Percentiles rank a stretch among this genome's conserved stretches.
These are phyloP conservation scores for Stenchaetothrips biformis DNA, from an alignment of 2,888 invertebrate genomes.

Conservation along the genomic window DNA sequence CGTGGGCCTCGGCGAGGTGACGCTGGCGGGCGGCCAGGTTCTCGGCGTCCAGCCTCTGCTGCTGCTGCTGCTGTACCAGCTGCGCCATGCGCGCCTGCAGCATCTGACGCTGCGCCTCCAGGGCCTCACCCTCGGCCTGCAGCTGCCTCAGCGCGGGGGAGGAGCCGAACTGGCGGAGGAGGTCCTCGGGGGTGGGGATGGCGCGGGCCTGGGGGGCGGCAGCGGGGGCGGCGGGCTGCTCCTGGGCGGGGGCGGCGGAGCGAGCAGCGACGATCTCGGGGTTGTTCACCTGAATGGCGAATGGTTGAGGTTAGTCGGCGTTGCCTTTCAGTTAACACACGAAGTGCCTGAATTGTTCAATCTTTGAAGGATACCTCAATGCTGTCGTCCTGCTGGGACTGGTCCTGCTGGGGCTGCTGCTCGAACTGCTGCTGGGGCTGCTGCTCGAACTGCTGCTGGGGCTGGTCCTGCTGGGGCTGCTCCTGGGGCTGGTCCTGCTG, in stretches of 20 bases:
- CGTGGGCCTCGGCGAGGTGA: slow-evolving; percentile 34
- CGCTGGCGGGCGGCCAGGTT: slow-evolving; percentile 23
- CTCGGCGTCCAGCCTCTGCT: slow-evolving; percentile 28
- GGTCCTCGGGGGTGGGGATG: slow-evolving; percentile 21
- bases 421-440: slow-evolving; percentile 33
- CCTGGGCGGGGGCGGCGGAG: slow-evolving; percentile 24
- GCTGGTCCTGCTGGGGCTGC: slow-evolving; percentile 21
- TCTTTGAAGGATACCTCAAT: background rate
- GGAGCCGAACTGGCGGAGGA: slow-evolving; percentile 15
- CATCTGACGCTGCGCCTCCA: slow-evolving; percentile 31
- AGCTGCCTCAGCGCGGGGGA: slow-evolving; percentile 15
- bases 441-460: slow-evolving; percentile 34
- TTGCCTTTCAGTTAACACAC: background rate
- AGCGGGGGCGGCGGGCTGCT: slow-evolving; percentile 27
- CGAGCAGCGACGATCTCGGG: background rate
- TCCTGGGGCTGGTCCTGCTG: slow-evolving; percentile 29
- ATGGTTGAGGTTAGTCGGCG: background rate
- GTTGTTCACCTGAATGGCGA: background rate
- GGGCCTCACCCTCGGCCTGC: slow-evolving; percentile 28
- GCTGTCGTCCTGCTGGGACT: slow-evolving; percentile 32
- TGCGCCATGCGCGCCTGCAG: slow-evolving; percentile 30
- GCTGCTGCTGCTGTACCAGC: slow-evolving; percentile 31
- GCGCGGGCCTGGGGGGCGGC: slow-evolving; percentile 30
- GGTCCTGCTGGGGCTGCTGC: slow-evolving; percentile 32
- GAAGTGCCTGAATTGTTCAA: background rate